These are phyloP conservation scores for Rhinichthys klamathensis DNA, from an alignment of 2,113 vertebrate genomes.

Conservation along the genomic window DNA sequence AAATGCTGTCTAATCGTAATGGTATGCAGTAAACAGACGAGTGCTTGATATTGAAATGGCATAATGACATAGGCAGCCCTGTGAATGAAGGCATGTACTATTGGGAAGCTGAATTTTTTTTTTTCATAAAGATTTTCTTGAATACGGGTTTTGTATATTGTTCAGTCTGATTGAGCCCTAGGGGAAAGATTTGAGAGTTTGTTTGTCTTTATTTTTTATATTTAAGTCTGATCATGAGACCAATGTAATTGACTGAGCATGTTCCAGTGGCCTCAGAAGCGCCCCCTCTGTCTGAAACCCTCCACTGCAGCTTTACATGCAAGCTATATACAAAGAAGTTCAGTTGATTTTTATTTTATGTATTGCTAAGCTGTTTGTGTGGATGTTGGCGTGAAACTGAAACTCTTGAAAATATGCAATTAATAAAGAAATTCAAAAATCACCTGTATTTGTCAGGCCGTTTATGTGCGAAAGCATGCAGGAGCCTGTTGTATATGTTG, in stretches of 20 bases:
- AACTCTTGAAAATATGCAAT: conserved; percentile 73
- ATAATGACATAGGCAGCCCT: neutral
- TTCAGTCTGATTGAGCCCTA: conserved; percentile 31
- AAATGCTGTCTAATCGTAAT: neutral
- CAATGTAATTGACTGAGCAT: conserved; percentile 64
- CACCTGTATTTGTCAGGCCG: neutral
- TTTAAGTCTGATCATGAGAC: conserved; percentile 65
- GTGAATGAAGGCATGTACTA: neutral
- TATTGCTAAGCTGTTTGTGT: conserved; percentile 58
- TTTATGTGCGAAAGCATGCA: neutral
- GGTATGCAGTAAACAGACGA: neutral
- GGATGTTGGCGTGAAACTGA: conserved; percentile 61
- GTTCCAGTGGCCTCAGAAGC: conserved; percentile 50
- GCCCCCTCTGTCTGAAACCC: conserved; percentile 29
- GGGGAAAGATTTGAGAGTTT: neutral
- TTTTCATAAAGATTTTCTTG: conserved; percentile 2
- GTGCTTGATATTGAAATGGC: neutral
- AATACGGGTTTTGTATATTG: conserved; percentile 38
- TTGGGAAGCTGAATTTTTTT: conserved; percentile 3
- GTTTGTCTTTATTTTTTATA: conserved; percentile 7
- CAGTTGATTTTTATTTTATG: neutral
- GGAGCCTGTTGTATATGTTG: neutral
- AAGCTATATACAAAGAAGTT: conserved; percentile 43
- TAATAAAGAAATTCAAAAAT: conserved; percentile 70
- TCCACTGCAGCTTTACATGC: conserved; percentile 67